Evolutionary conservation across 2,888 invertebrate species (phyloP), one percentile per base, ranked within the genome.

Genomic region (Pyralis farinalis): DNA sequence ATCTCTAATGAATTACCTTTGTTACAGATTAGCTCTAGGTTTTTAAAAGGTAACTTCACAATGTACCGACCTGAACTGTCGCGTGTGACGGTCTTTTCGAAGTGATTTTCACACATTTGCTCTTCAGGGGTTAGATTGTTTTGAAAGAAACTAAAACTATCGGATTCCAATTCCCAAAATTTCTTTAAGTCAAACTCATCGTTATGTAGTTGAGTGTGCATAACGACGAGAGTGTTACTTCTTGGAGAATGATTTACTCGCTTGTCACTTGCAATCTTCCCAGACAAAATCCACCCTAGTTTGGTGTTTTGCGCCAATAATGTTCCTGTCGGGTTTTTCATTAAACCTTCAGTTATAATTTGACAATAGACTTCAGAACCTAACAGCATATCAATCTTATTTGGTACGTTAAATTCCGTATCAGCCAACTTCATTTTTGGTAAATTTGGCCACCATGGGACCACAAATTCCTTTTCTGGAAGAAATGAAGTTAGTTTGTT

Each of bases 361-460:
- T n/a, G 10, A 3, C 29, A 3, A 11, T 30, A 30, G 5, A 30
- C 29, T 10, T 30, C 29, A 11, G 29, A 11, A 27, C 51, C 51
- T 7, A 43, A 37, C 9, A 51, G 10, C 1, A 49, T 25, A 34
- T 44, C 44, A 10, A 30, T 30, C 7, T 30, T 30, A 7, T 10
- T 10, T 3, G 29, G 29, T 1, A 2, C 1, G 7, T 30, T 1
- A 7, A 4, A 30, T 7, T 30, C 10, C 1, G 29, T 7, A 10
- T 30, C 29, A 4, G 29, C 29, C 9, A 30, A 7, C 9, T 9
- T 1, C 1, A 30, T 1, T 7, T 30, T 1, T 1, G 1, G 2
- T 4, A 11, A 2, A 10, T 30, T 7, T 11, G 10, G 1, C 29
- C 29, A 30, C 1, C 10, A 9, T 2, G 10, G 1, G 4, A 1